Conservation (phyloP, 2,888 invertebrate genomes). For the Laspeyria flexula region DNA sequence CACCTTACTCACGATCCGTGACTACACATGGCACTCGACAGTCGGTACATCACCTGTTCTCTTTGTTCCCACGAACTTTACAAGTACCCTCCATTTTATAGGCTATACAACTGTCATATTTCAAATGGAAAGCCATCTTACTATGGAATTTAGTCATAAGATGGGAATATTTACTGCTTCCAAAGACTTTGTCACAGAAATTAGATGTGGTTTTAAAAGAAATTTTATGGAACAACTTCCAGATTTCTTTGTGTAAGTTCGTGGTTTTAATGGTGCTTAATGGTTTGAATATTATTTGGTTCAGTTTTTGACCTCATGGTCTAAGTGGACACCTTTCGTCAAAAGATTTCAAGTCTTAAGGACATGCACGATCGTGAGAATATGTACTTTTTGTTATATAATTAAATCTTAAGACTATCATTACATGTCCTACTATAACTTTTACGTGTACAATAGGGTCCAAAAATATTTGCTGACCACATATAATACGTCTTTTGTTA, state of each 20-base stretch:
- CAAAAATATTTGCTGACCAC: too few species aligned
- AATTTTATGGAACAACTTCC: background rate
- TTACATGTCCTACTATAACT: too few species aligned
- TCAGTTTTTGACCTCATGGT: too few species aligned
- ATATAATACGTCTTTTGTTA: too few species aligned
- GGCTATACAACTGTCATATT: slow-evolving; percentile 36
- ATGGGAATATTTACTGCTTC: background rate
- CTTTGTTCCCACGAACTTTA: slow-evolving; percentile 69
- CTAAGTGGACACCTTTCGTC: too few species aligned
- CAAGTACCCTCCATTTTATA: slow-evolving; percentile 33
- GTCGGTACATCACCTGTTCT: slow-evolving; percentile 77
- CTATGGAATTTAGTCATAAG: background rate
- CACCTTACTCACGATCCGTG: slow-evolving; percentile 66
- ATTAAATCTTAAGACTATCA: too few species aligned
- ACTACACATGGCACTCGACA: slow-evolving; percentile 61
- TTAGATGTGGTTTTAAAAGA: background rate
- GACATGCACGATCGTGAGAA: too few species aligned
- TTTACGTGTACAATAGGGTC: too few species aligned
- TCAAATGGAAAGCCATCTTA: slow-evolving; percentile 29
- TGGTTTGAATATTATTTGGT: background rate
- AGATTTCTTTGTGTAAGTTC: background rate
- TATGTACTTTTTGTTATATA: too few species aligned
- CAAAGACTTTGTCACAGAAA: background rate
- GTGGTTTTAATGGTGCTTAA: slow-evolving; percentile 1
- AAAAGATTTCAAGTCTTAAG: too few species aligned